Evolutionary conservation across 2,797 vertebrate genomes (phyloP).

Genomic region (Orestias chungarensis): DNA sequence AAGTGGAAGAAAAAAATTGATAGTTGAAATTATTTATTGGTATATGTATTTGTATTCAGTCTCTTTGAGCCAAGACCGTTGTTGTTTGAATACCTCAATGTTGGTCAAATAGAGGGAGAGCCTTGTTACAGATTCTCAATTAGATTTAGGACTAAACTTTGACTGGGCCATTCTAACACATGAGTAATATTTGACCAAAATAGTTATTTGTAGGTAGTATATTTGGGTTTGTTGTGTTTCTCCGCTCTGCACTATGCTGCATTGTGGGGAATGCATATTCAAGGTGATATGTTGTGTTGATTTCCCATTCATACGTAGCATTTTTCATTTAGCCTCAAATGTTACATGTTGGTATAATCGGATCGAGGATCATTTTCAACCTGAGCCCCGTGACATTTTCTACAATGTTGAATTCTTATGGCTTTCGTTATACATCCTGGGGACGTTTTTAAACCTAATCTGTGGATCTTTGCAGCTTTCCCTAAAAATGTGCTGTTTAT

Average conservation of each 20-base stretch:
- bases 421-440: background rate
- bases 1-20: background rate
- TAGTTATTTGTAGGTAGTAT: too few species aligned
- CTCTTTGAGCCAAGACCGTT: background rate
- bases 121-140: background rate
- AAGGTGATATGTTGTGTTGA: background rate
- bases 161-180: background rate
- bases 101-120: background rate
- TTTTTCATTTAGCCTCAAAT: background rate
- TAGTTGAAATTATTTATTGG: background rate
- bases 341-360: background rate
- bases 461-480: background rate
- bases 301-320: background rate
- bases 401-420: background rate
- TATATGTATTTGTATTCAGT: background rate
- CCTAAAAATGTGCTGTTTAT: background rate
- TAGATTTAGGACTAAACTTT: background rate
- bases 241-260: background rate
- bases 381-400: background rate
- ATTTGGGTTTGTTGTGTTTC: too few species aligned
- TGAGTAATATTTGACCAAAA: background rate
- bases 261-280: background rate
- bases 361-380: background rate
- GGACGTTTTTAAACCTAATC: background rate
- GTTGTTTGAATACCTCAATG: background rate